Evolutionary conservation across 2,888 invertebrate species (phyloP).

Genomic region (Rhagium mordax): DNA sequence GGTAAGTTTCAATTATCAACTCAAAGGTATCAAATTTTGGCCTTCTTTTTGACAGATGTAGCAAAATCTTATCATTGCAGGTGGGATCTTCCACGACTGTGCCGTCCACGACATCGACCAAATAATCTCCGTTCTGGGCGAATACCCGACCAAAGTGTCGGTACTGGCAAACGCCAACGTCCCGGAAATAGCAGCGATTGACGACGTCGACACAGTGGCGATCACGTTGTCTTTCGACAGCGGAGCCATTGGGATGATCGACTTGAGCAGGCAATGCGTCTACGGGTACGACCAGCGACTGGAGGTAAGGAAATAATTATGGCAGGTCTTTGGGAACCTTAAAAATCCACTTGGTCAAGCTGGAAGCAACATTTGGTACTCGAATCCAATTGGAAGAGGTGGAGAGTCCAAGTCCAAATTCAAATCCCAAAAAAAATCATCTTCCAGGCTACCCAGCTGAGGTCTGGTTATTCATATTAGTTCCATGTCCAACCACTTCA

Average conservation of each 20-base stretch:
- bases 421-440: too few relatives aligned
- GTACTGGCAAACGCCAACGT: conserved; percentile 73
- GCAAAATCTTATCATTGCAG: conserved; percentile 55
- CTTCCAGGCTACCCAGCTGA: too few relatives aligned
- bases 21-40: conserved; percentile 36
- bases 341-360: too few relatives aligned
- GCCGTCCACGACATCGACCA: conserved; percentile 81
- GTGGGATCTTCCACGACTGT: conserved; percentile 81
- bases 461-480: too few relatives aligned
- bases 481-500: too few relatives aligned
- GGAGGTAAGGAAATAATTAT: conserved; percentile 71
- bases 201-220: conserved; percentile 78
- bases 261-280: conserved; percentile 75
- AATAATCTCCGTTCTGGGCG: conserved; percentile 77
- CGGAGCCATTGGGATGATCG: conserved; percentile 76
- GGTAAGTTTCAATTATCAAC: too few relatives aligned
- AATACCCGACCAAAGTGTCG: conserved; percentile 75
- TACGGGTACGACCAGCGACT: conserved; percentile 82
- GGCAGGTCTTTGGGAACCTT: too few relatives aligned
- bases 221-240: conserved; percentile 76
- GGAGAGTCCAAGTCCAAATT: too few relatives aligned
- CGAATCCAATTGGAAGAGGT: too few relatives aligned
- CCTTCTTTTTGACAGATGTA: not conserved
- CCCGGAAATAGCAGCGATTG: conserved; percentile 74
- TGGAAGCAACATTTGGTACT: too few relatives aligned